These are phyloP conservation scores for Drosophila lowei DNA, from an alignment of 1,140 invertebrate species.

Conservation along the genomic window DNA sequence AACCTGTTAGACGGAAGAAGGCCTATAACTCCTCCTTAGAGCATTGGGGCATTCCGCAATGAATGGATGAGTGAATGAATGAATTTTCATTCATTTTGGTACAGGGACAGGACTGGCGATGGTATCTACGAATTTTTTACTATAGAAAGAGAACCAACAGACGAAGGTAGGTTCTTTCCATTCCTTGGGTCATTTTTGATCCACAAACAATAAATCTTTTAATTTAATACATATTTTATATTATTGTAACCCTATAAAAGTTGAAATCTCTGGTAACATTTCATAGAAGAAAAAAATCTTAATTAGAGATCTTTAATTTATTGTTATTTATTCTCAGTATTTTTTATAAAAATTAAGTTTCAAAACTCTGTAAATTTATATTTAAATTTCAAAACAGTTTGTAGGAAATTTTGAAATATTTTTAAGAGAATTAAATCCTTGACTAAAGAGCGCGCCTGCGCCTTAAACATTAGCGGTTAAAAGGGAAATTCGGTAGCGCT, in stretches of 20 bases:
- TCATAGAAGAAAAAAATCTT: too few relatives aligned
- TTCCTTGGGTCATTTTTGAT: too few relatives aligned
- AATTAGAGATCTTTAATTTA: background rate
- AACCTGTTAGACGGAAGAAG: conserved; percentile 40
- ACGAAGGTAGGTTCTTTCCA: too few relatives aligned
- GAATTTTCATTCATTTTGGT: background rate
- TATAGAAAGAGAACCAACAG: too few relatives aligned
- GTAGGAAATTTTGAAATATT: conserved; percentile 1
- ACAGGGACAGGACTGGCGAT: background rate
- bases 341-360: background rate
- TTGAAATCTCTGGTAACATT: too few relatives aligned
- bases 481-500: conserved; percentile 3
- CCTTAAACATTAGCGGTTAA: conserved; percentile 39
- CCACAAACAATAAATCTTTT: too few relatives aligned
- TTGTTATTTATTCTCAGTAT: background rate
- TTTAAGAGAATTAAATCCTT: conserved; percentile 43
- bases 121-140: too few relatives aligned
- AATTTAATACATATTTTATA: too few relatives aligned
- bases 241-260: too few relatives aligned
- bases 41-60: background rate
- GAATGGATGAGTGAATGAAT: conserved; percentile 7
- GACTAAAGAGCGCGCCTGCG: conserved; percentile 54
- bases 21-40: background rate
- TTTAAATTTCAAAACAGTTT: background rate
- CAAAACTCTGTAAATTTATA: background rate